Percentiles rank a stretch among this genome's conserved stretches.
phyloP scores from a whole-genome alignment of 1,140 invertebrate species.

The Grapholita molesta region DNA sequence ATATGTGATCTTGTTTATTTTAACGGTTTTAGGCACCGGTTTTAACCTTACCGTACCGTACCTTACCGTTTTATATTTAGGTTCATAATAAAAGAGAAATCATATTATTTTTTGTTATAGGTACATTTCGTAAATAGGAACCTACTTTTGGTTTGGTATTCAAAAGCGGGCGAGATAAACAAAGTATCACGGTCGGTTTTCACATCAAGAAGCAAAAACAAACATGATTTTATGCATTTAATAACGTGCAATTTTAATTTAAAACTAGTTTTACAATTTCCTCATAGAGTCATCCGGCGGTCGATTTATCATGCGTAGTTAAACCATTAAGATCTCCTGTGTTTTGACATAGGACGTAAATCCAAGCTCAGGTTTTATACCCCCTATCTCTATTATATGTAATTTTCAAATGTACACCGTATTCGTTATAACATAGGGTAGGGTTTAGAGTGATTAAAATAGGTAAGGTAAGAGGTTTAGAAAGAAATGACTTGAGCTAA shows the following conservation, averaged over 20 bases:
- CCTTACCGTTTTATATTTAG: too few species aligned
- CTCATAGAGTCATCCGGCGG: not conserved
- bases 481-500: not conserved
- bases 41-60: too few species aligned
- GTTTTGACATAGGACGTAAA: constrained; percentile 10
- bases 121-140: too few species aligned
- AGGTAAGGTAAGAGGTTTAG: not conserved
- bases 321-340: constrained; percentile 9
- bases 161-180: too few species aligned
- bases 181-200: too few species aligned
- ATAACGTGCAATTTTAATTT: not conserved
- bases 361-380: not conserved
- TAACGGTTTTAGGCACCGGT: too few species aligned
- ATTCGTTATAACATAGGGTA: not conserved
- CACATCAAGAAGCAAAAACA: not conserved
- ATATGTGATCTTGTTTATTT: too few species aligned
- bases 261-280: not conserved
- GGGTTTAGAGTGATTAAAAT: not conserved
- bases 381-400: not conserved
- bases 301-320: constrained; percentile 7
- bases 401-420: not conserved
- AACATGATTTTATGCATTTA: not conserved
- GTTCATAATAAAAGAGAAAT: too few species aligned
- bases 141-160: too few species aligned
- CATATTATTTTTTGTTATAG: too few species aligned